A percentile compares a stretch with the other conserved stretches of the same genome.
phyloP scores from a whole-genome alignment of 2,797 vertebrate species.

The Pogoniulus pusillus region DNA sequence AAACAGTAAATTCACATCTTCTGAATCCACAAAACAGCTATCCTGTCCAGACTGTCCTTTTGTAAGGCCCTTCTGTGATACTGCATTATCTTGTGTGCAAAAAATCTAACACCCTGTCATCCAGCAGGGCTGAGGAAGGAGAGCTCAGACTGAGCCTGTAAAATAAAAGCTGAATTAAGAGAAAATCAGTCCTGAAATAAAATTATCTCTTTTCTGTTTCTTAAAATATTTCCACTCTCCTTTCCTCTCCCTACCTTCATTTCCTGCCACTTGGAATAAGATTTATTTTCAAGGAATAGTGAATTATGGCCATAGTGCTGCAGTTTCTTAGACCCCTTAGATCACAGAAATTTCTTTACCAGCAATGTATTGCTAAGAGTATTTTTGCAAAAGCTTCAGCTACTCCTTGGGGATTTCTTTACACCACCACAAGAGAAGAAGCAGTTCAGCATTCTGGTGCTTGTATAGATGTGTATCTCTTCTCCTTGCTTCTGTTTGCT shows the following conservation, averaged over 20 bases:
- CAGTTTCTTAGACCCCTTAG: conserved; percentile 11
- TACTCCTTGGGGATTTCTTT: conserved; percentile 28
- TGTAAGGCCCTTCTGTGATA: neutral
- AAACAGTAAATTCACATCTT: neutral
- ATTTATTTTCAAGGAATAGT: conserved; percentile 50
- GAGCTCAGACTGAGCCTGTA: neutral
- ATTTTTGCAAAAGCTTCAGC: conserved; percentile 41
- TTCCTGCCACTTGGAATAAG: conserved; percentile 48
- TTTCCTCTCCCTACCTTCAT: conserved; percentile 21
- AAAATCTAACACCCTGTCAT: neutral
- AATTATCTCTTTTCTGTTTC: neutral
- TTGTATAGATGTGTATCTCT: neutral
- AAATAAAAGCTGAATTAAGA: conserved; percentile 52
- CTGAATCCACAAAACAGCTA: neutral
- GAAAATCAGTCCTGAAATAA: neutral
- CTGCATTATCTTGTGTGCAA: neutral
- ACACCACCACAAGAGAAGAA: neutral
- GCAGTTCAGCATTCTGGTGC: neutral
- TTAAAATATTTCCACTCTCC: conserved; percentile 26
- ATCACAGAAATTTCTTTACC: conserved; percentile 57
- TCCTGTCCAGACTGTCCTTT: neutral
- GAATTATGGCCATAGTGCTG: conserved; percentile 17
- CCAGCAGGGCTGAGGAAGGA: neutral
- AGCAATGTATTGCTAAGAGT: neutral
- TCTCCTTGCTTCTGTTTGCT: neutral